Evolutionary conservation across 2,888 invertebrate species (phyloP).

Genomic region (Xanthia togata): DNA sequence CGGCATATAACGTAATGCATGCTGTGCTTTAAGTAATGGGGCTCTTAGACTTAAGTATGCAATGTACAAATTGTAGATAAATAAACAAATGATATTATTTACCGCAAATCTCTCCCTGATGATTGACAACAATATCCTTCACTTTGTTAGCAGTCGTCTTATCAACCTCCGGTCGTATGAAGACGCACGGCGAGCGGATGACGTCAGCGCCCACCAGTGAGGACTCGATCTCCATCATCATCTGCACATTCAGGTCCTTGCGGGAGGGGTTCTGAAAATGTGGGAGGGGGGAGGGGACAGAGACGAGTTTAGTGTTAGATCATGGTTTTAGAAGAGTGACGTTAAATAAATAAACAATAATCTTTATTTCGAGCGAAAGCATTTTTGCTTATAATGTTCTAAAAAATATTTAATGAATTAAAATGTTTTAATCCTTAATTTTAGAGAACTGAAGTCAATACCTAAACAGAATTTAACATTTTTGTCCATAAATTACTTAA

Average conservation of each 20-base stretch:
- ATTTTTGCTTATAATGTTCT: not conserved
- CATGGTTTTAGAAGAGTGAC: conserved; percentile 10
- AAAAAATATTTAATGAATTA: not conserved
- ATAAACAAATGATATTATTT: not conserved
- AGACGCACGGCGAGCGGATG: conserved; percentile 94
- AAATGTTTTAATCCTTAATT: no score
- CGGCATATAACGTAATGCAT: not conserved
- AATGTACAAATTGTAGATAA: not conserved
- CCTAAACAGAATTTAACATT: not conserved
- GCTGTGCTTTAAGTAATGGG: not conserved
- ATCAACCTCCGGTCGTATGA: conserved; percentile 96
- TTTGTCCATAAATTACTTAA: not conserved
- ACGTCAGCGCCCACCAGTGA: conserved; percentile 95
- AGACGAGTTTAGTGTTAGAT: conserved; percentile 69
- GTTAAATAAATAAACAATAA: not conserved
- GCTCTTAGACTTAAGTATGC: not conserved
- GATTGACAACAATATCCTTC: conserved; percentile 96
- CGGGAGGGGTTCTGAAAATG: conserved; percentile 95
- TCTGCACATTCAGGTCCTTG: conserved; percentile 97
- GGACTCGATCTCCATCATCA: conserved; percentile 97
- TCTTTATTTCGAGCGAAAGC: not conserved
- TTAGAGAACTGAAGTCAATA: not conserved
- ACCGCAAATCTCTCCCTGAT: conserved; percentile 94
- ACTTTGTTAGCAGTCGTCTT: conserved; percentile 94
- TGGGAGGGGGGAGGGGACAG: conserved; percentile 68